These are phyloP conservation scores for Sapajus apella DNA, from an alignment of 2,113 vertebrate genomes.

Conservation along the genomic window DNA sequence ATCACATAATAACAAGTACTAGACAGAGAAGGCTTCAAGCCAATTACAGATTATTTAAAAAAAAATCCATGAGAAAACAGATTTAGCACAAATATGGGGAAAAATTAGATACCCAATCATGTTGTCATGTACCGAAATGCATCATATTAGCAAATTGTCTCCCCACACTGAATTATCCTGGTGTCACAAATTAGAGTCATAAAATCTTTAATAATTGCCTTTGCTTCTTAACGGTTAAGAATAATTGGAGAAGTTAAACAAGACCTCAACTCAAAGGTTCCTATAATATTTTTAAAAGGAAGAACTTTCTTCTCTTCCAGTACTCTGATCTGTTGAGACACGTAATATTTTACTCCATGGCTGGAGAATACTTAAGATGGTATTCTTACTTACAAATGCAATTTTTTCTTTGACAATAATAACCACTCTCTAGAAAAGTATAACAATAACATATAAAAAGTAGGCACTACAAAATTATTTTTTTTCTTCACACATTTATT, in stretches of 20 bases:
- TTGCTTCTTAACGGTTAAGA: conserved; percentile 10
- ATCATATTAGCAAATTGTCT: not conserved
- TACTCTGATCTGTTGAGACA: not conserved
- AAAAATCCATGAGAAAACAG: not conserved
- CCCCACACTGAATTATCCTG: not conserved
- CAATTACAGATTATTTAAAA: not conserved
- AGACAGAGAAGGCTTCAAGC: not conserved
- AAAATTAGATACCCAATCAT: not conserved
- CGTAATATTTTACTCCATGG: not conserved
- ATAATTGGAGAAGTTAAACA: conserved; percentile 10
- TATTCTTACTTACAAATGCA: not conserved
- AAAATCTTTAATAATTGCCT: not conserved
- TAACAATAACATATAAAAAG: not conserved
- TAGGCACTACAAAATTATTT: not conserved
- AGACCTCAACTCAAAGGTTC: conserved; percentile 39
- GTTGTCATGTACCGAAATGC: not conserved
- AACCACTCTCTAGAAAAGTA: not conserved
- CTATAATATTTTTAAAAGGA: not conserved
- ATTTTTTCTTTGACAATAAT: not conserved
- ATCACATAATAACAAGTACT: not conserved
- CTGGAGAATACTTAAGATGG: not conserved
- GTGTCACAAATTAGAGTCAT: not conserved
- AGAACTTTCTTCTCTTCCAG: not conserved
- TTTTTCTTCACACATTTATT: not conserved
- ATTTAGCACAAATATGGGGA: not conserved